These are phyloP conservation scores for Philonicus albiceps DNA, from an alignment of 2,888 invertebrate species.

Conservation along the genomic window DNA sequence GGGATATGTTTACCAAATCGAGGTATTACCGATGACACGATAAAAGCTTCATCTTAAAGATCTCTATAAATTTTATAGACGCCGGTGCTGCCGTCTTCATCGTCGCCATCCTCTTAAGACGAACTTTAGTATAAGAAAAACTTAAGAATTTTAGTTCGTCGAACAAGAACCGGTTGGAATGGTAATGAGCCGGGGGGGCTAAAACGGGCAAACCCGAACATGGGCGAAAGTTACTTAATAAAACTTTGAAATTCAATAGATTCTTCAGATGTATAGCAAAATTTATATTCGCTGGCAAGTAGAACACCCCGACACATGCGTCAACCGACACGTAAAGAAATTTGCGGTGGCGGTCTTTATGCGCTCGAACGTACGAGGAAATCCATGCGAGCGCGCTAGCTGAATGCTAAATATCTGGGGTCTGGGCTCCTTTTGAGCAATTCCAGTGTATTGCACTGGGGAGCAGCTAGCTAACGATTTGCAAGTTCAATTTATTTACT, in stretches of 20 bases:
- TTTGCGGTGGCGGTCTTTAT: not conserved
- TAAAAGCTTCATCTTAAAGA: not conserved
- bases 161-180: slow-evolving; percentile 7
- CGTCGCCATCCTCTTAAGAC: not conserved
- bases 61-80: slow-evolving; percentile 11
- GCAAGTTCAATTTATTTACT: not conserved
- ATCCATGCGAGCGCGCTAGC: not conserved
- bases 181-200: not conserved
- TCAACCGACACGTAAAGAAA: not conserved
- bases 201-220: not conserved
- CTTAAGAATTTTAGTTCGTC: not conserved
- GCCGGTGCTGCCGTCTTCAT: not conserved
- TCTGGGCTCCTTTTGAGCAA: not conserved
- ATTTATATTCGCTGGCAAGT: not conserved
- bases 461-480: not conserved
- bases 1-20: not conserved
- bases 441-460: not conserved
- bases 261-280: not conserved
- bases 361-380: not conserved
- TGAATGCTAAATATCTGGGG: not conserved
- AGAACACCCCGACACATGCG: not conserved
- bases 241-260: slow-evolving; percentile 17
- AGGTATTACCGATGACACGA: not conserved
- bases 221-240: slow-evolving; percentile 27
- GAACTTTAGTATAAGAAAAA: not conserved